Conservation (phyloP, 2,113 vertebrate species). For the Caloenas nicobarica region DNA sequence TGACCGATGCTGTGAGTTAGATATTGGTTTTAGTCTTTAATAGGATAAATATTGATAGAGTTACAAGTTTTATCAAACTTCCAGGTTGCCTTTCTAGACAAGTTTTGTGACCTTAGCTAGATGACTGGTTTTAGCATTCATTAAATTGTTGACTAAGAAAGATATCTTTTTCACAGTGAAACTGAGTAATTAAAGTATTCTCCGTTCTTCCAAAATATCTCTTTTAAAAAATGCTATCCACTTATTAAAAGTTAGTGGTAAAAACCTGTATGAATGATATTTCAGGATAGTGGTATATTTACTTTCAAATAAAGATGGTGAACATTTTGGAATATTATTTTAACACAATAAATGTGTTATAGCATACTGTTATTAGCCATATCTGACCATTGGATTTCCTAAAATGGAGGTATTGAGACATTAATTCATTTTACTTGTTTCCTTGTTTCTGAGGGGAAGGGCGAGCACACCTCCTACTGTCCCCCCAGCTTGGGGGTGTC, state of each 20-base stretch:
- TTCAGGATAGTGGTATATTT: not conserved
- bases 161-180: not conserved
- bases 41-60: not conserved
- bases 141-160: not conserved
- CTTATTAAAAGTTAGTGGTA: not conserved
- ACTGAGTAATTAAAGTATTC: not conserved
- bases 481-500: fast-evolving
- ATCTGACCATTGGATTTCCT: not conserved
- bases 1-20: not conserved
- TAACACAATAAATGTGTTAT: not conserved
- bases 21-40: conserved; percentile 26
- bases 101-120: not conserved
- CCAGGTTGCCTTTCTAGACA: not conserved
- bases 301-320: not conserved
- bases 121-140: not conserved
- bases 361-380: not conserved
- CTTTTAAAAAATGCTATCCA: not conserved
- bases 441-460: not conserved
- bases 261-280: not conserved
- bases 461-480: not conserved
- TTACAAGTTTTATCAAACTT: not conserved
- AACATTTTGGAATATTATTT: not conserved
- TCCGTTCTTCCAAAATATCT: not conserved
- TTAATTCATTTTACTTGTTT: not conserved
- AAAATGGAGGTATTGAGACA: not conserved